Base-by-base conservation (phyloP, 2,113 vertebrate genomes). In the Lagopus leucura region DNA sequence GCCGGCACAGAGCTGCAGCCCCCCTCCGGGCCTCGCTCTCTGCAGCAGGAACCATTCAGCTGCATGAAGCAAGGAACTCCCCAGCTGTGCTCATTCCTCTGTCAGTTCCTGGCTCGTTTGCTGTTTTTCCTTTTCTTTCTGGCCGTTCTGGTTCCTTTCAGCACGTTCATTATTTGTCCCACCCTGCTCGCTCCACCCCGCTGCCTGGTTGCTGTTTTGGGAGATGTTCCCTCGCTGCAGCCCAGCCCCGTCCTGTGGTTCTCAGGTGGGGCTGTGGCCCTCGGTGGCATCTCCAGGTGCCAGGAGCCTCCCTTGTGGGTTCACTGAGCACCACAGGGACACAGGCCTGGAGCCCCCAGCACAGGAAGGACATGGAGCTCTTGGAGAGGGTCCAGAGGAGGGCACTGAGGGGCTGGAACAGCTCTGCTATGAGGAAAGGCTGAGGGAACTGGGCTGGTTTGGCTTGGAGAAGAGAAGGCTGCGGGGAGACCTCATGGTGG, bases 261-360 rank as follows among this genome's bases (percentile, higher is more conserved):
- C 10, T 78, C 19, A 1, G 2, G 13, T 18, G 18, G 65, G 19
- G 8, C 20, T 6, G 0, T 0, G 61, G 45, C 22, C 17, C 2
- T 6, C 1, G 64, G 43, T 54, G 52, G 52, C 52, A 54, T 15
- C 52, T 54, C 52, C 40, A 4, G 45, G 32, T 19, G 5, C 48
- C 48, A 13, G 48, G 48, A 50, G 48, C 48, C 24, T 50, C 43
- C 42, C 20, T 10, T 5, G 43, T 40, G 38, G 57, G 57, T 42
- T 32, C n/a, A 8, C 22, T 6, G 12, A 50, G 48, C 24, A 13
- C 48, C 48, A 25, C 48, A 8, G 24, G 48, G 48, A 50, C 48
- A 25, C 20, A 48, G 45, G 45, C 19, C 45, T 47, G 18, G 45
- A 19, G 45, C 2, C 45, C 9, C 9, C 45, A 47, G 45, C 45